These are phyloP conservation scores for Crossoptilon crossoptilon DNA, from an alignment of 2,797 vertebrate genomes.

Conservation along the genomic window DNA sequence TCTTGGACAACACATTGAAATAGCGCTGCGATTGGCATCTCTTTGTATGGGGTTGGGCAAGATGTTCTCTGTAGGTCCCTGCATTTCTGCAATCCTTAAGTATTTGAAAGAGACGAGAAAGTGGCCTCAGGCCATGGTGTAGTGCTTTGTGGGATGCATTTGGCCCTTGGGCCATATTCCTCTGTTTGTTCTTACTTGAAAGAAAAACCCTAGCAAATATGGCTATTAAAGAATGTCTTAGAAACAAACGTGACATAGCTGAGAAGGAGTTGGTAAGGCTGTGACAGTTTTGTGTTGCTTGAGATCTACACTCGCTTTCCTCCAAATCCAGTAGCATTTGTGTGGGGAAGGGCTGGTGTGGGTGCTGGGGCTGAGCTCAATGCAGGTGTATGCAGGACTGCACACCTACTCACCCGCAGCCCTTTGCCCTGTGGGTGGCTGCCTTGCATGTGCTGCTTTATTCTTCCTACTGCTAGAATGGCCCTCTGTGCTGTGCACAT, in stretches of 20 bases:
- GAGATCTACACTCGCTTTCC: background rate
- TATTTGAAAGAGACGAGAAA: conserved; percentile 40
- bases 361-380: background rate
- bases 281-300: background rate
- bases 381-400: background rate
- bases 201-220: background rate
- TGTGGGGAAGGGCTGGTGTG: background rate
- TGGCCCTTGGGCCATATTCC: background rate
- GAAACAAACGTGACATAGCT: conserved; percentile 18
- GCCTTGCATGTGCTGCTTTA: background rate
- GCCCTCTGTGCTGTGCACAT: conserved; percentile 40
- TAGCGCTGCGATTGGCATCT: background rate
- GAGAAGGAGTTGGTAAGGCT: background rate
- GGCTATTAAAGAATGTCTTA: conserved; percentile 10
- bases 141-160: conserved; percentile 12
- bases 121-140: background rate
- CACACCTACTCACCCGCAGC: fast-evolving
- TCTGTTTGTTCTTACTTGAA: conserved; percentile 18
- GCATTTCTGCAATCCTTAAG: conserved; percentile 31
- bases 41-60: background rate
- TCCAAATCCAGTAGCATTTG: background rate
- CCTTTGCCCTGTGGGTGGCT: background rate
- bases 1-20: background rate
- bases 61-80: conserved; percentile 15
- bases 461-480: background rate